phyloP scores from a whole-genome alignment of 1,140 invertebrate species.

The Dufourea novaeangliae region DNA sequence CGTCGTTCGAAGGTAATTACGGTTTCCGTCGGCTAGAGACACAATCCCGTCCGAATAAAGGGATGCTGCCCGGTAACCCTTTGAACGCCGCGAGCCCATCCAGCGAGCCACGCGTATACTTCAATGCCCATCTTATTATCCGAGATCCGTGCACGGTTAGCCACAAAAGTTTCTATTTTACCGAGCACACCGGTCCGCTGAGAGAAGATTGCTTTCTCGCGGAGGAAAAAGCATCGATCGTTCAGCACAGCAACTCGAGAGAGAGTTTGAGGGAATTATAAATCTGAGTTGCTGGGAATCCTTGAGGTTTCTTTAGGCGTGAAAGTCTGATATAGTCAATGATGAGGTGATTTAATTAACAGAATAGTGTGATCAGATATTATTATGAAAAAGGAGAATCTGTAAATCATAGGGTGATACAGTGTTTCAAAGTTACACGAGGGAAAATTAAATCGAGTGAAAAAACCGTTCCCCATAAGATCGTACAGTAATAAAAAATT shows the following conservation, averaged over 20 bases:
- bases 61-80: constrained; percentile 19
- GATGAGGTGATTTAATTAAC: too few relatives aligned
- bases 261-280: not conserved
- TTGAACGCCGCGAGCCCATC: constrained; percentile 22
- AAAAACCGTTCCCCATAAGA: too few relatives aligned
- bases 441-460: too few relatives aligned
- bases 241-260: not conserved
- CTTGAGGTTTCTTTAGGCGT: too few relatives aligned
- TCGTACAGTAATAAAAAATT: too few relatives aligned
- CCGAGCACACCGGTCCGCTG: too few relatives aligned
- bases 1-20: constrained; percentile 49
- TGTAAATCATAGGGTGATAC: too few relatives aligned
- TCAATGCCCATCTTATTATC: constrained; percentile 39
- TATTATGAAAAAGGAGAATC: too few relatives aligned
- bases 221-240: not conserved
- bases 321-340: too few relatives aligned
- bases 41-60: constrained; percentile 31
- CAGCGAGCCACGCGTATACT: not conserved
- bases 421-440: too few relatives aligned
- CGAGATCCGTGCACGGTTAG: constrained; percentile 3
- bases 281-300: not conserved
- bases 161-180: constrained; percentile 7
- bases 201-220: not conserved
- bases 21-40: constrained; percentile 28
- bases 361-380: too few relatives aligned